Base-by-base conservation (phyloP, 1,140 invertebrate species). In the Drosophila hydei region DNA sequence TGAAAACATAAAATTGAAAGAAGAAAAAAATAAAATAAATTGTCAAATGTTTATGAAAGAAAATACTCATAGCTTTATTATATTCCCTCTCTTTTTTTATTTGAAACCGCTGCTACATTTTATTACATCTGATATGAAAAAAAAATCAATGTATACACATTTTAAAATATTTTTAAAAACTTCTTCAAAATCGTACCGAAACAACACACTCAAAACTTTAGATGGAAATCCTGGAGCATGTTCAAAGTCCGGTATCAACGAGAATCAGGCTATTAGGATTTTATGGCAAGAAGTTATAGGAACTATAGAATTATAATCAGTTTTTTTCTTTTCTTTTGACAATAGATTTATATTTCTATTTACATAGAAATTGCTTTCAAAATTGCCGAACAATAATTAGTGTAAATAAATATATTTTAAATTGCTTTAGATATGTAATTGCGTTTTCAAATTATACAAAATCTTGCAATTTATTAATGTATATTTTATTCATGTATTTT, bases 141-240 rank as follows among this genome's bases (percentile, higher is more conserved):
- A 30, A 30, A 6, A 33, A 50, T 55, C 71, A 61, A 73, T 63
- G 56, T 75, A 54, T 63, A 67, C 52, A 56, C 47, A 55, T 56
- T 58, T 56, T 38, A 52, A 72, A 63, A 70, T 70, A 62, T 23
- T 45, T 65, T 12, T 21, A 12, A 52, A 60, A 65, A 51, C 21
- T 59, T 54, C 69, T 60, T 52, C 62, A 67, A n/a, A n/a, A 68
- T 61, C 42, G 50, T 69, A 56, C 51, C 21, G 55, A 54, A 30
- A 42, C 38, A 16, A 8, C 38, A 40, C 6, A 65, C 68, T 45
- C 21, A 63, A 68, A 47, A 56, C 42, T 73, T 68, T 74, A 91
- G 90, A 89, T 91, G 90, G 90, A 91, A 79, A 91, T 91, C 69
- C 72, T 91, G 90, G 90, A 91, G 70, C 81, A 91, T 72, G 83